Percentiles rank a stretch among this genome's conserved stretches.
These are phyloP conservation scores for Rhabdophis nuchalis DNA, from an alignment of 2,797 vertebrate genomes.

Conservation along the genomic window DNA sequence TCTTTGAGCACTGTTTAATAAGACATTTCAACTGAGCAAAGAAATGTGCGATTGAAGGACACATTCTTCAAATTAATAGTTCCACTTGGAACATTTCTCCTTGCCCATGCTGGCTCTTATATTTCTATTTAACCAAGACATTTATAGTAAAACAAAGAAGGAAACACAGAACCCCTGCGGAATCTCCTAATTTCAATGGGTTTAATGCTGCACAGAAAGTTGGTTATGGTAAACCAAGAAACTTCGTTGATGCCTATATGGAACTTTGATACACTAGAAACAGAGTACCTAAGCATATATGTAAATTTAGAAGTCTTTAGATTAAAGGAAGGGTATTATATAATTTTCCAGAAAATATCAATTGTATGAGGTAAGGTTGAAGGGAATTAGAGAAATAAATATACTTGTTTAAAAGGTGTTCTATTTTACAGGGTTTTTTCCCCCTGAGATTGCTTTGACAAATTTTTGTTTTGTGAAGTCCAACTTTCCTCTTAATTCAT, in stretches of 20 bases:
- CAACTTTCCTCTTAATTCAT: constrained; percentile 20
- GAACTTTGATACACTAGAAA: constrained; percentile 50
- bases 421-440: constrained; percentile 9
- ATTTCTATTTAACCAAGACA: not conserved
- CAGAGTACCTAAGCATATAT: constrained; percentile 56
- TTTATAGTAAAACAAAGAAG: constrained; percentile 1
- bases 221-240: constrained; percentile 45
- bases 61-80: constrained; percentile 53
- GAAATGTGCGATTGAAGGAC: constrained; percentile 45
- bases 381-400: constrained; percentile 53
- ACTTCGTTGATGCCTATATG: constrained; percentile 47
- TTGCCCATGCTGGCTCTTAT: not conserved
- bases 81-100: not conserved
- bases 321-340: constrained; percentile 53
- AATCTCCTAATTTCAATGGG: not conserved
- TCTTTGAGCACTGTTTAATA: constrained; percentile 68
- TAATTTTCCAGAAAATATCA: constrained; percentile 53
- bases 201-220: not conserved
- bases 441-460: constrained; percentile 34
- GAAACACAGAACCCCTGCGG: not conserved
- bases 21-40: constrained; percentile 61
- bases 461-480: constrained; percentile 17
- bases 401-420: constrained; percentile 11
- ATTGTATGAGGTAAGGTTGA: constrained; percentile 55
- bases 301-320: constrained; percentile 48